These are phyloP conservation scores for Pangasius sanitwongsei DNA, from an alignment of 2,797 vertebrate genomes.

Conservation along the genomic window DNA sequence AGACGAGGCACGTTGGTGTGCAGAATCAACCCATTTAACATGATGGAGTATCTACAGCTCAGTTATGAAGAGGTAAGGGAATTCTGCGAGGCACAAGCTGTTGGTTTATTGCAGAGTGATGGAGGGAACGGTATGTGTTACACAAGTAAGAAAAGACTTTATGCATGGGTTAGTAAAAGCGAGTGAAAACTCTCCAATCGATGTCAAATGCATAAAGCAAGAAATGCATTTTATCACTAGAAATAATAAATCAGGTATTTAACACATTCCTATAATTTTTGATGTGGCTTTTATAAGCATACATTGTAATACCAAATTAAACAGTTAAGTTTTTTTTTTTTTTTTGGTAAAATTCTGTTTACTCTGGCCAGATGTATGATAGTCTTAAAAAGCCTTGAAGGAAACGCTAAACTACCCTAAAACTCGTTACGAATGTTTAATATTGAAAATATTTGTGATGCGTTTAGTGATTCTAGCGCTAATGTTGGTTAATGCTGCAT, in stretches of 20 bases:
- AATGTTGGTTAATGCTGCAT: not conserved
- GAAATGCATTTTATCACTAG: not conserved
- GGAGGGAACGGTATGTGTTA: not conserved
- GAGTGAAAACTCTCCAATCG: not conserved
- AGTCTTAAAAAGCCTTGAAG: too few relatives aligned
- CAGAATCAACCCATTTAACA: conserved; percentile 80
- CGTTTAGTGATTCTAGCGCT: not conserved
- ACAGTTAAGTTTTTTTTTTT: not conserved
- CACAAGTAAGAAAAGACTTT: not conserved
- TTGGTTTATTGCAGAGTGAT: too few relatives aligned
- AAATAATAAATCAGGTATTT: not conserved
- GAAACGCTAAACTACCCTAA: not conserved
- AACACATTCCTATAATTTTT: not conserved
- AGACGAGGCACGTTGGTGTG: conserved; percentile 71
- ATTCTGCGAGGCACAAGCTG: not conserved
- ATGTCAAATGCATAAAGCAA: not conserved
- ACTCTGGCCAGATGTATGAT: not conserved
- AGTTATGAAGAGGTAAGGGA: conserved; percentile 88
- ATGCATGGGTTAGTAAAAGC: not conserved
- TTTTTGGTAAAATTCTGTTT: not conserved
- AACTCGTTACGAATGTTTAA: not conserved
- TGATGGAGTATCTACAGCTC: conserved; percentile 90
- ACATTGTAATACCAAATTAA: not conserved
- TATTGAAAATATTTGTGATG: not conserved
- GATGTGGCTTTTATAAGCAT: not conserved